phyloP scores from a whole-genome alignment of 2,888 invertebrate genomes.

The Siphlonurus alternatus region DNA sequence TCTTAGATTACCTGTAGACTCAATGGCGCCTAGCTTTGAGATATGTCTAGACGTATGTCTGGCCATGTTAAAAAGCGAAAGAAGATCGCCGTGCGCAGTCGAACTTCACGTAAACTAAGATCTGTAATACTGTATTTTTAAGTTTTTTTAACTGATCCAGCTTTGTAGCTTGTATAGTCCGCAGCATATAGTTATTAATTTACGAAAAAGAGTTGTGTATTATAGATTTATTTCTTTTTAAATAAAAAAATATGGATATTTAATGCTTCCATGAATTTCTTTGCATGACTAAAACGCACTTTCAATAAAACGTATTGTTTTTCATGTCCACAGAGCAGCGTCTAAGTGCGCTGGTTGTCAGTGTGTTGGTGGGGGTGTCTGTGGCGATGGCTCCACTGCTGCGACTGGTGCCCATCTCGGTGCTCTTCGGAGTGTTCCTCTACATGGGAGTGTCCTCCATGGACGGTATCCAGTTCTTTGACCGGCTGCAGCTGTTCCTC shows the following conservation, averaged over 20 bases:
- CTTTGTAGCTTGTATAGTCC: too few relatives aligned
- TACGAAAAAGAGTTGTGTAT: not conserved
- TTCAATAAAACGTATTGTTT: not conserved
- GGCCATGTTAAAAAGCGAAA: too few relatives aligned
- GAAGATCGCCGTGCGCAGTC: too few relatives aligned
- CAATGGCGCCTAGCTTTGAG: too few relatives aligned
- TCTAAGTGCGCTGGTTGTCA: slow-evolving; percentile 62
- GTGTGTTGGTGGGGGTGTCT: slow-evolving; percentile 64
- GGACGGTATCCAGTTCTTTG: slow-evolving; percentile 86
- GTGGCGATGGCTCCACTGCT: slow-evolving; percentile 68
- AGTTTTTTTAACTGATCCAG: not conserved
- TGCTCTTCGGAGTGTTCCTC: slow-evolving; percentile 90
- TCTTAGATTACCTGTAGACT: too few relatives aligned
- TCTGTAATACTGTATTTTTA: too few relatives aligned
- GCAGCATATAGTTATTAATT: not conserved
- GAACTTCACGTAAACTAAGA: too few relatives aligned
- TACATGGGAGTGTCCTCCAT: slow-evolving; percentile 94
- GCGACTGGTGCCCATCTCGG: slow-evolving; percentile 82
- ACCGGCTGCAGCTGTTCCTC: slow-evolving; percentile 70
- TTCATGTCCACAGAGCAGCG: slow-evolving; percentile 72
- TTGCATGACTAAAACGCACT: not conserved
- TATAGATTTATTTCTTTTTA: too few relatives aligned
- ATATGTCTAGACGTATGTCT: too few relatives aligned
- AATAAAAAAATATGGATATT: too few relatives aligned
- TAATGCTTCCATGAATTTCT: too few relatives aligned